Evolutionary conservation across 92 coral and sea anemone species (phyloP), one percentile per base, ranked within the genome.

Genomic region (Siderastrea radians): DNA sequence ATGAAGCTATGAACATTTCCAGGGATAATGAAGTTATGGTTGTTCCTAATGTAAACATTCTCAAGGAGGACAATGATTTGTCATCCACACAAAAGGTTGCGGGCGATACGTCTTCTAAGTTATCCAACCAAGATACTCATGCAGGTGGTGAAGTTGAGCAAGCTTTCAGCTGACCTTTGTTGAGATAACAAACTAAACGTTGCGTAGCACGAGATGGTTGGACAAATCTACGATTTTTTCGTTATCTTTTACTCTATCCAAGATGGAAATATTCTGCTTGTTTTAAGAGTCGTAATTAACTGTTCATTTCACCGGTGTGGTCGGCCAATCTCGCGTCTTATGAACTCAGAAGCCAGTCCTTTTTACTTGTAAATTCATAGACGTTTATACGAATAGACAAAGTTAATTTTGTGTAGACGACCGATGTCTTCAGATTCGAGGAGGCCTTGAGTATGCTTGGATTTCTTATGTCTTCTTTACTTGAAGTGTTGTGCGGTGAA

Each of bases 101-200:
- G 47, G 52, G 13, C 7, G 80, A 79, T 43, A 50, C 44, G 11
- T 54, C 83, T 62, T 79, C 53, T 47, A 79, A 79, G 72, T 79
- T 79, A 64, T 49, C 68, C 17, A 79, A 79, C 72, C 26, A 50
- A 47, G 83, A 64, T 38, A 79, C 63, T 46, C 61, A 64, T 48
- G 72, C 48, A 46, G 71, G 51, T 52, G 84, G 51, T 54, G 84
- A 63, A 64, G 12, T 64, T 12, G 72, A 67, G 43, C 76, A 67
- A 68, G 85, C 45, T 14, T 52, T 65, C 51, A 81, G 85, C 76
- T 81, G 85, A 81, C 85, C 2, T 26, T 80, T 71, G 45, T 46
- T 44, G 9, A 16, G 48, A 47, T 74, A n/a, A 75, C 14, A 78
- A 78, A 61, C 82, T 44, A 65, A 77, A 15, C 19, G 68, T 58